phyloP scores from a whole-genome alignment of 2,888 invertebrate species.

The Ashinkailepas kermadecensis region DNA sequence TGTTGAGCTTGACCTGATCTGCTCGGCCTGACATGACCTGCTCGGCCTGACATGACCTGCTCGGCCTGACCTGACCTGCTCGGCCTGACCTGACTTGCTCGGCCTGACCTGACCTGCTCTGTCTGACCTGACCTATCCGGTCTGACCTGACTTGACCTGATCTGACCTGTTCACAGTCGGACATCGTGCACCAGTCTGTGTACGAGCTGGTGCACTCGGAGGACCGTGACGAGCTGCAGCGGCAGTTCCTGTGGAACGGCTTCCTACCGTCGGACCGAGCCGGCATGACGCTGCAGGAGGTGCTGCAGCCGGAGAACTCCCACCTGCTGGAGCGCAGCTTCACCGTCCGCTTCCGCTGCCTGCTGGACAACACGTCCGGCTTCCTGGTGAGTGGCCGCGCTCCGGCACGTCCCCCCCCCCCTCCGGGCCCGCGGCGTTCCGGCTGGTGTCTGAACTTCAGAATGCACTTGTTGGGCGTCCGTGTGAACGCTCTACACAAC shows the following conservation, averaged over 20 bases:
- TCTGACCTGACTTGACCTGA: no score
- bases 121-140: not conserved
- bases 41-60: no score
- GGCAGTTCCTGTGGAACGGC: constrained; percentile 91
- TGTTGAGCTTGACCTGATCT: no score
- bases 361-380: constrained; percentile 98
- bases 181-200: constrained; percentile 98
- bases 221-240: constrained; percentile 92
- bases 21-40: constrained; percentile 54
- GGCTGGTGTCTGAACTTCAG: no score
- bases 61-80: no score
- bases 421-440: no score
- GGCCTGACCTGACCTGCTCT: no score
- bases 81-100: no score
- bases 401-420: no score
- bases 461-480: no score
- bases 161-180: constrained; percentile 65
- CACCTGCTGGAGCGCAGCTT: constrained; percentile 91
- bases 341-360: constrained; percentile 96
- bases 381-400: constrained; percentile 68
- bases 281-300: constrained; percentile 74
- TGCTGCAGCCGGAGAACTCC: constrained; percentile 76
- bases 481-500: no score
- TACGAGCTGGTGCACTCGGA: constrained; percentile 99
- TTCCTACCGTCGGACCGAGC: constrained; percentile 68